Conservation (phyloP, 2,113 vertebrate genomes). For the Hippolais icterina region DNA sequence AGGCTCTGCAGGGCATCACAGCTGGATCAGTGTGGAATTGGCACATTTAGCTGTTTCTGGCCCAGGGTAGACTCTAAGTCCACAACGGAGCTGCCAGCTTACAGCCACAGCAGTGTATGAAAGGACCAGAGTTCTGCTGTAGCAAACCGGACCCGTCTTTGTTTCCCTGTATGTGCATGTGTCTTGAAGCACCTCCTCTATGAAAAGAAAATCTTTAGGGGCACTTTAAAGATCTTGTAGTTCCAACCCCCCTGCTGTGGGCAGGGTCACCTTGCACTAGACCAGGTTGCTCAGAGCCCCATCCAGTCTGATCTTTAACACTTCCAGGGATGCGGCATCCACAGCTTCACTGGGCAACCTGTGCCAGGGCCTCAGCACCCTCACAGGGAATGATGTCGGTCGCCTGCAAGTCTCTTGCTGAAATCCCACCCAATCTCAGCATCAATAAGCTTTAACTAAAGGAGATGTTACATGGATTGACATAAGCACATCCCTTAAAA, state of each 20-base stretch:
- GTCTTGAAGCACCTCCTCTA: neutral
- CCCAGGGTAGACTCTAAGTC: neutral
- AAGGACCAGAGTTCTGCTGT: neutral
- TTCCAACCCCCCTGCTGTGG: neutral
- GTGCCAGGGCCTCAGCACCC: neutral
- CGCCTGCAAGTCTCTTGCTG: neutral
- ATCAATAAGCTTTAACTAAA: neutral
- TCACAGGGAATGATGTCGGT: neutral
- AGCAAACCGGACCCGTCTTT: neutral
- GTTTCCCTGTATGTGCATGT: rapidly evolving
- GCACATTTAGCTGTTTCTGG: neutral
- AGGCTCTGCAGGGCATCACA: neutral
- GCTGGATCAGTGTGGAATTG: neutral
- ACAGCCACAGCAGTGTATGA: neutral
- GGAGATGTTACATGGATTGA: neutral
- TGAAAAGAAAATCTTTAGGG: neutral
- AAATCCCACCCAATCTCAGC: neutral
- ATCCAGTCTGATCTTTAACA: too few species aligned
- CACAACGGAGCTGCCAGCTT: neutral
- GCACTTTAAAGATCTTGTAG: neutral
- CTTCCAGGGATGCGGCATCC: neutral
- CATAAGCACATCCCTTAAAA: neutral
- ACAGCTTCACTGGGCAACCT: neutral
- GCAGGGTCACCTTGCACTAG: neutral
- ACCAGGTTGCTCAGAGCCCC: neutral